Evolutionary conservation across 1,140 invertebrate species (phyloP).

Genomic region (Drosophila pallidifrons): DNA sequence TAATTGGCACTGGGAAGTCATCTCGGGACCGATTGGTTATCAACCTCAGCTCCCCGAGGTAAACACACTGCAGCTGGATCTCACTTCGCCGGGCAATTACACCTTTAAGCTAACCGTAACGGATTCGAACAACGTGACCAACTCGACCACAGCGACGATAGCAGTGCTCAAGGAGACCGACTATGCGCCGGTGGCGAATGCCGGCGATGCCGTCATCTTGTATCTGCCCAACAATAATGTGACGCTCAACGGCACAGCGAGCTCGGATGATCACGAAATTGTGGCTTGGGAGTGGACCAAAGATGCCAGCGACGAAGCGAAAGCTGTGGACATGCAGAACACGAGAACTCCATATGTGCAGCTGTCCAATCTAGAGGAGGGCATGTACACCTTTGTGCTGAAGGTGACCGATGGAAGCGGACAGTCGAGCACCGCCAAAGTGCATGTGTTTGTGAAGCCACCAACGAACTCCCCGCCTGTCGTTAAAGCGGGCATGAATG

Average conservation of each 20-base stretch:
- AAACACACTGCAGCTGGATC: constrained; percentile 93
- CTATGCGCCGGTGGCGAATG: constrained; percentile 97
- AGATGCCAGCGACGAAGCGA: constrained; percentile 91
- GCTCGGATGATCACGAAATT: constrained; percentile 97
- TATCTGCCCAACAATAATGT: constrained; percentile 96
- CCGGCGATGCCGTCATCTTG: constrained; percentile 95
- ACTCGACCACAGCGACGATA: constrained; percentile 95
- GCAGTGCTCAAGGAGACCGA: constrained; percentile 96
- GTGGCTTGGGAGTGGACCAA: constrained; percentile 98
- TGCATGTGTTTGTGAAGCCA: constrained; percentile 97
- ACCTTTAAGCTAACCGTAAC: constrained; percentile 97
- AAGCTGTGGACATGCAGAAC: constrained; percentile 97
- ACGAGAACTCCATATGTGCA: constrained; percentile 92
- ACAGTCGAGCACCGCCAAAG: constrained; percentile 93
- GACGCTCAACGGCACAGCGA: constrained; percentile 94
- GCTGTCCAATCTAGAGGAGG: constrained; percentile 95
- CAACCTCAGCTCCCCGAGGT: constrained; percentile 91
- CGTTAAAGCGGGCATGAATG: constrained; percentile 88
- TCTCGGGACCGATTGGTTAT: constrained; percentile 94
- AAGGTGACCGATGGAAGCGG: constrained; percentile 96
- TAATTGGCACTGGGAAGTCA: constrained; percentile 96
- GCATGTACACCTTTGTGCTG: constrained; percentile 96
- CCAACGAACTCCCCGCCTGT: constrained; percentile 93
- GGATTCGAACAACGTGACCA: constrained; percentile 94
- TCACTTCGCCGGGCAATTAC: constrained; percentile 94